Percentiles rank a stretch among this genome's conserved stretches.
phyloP scores from a whole-genome alignment of 2,888 invertebrate genomes.

The Cataglyphis altisquamis region DNA sequence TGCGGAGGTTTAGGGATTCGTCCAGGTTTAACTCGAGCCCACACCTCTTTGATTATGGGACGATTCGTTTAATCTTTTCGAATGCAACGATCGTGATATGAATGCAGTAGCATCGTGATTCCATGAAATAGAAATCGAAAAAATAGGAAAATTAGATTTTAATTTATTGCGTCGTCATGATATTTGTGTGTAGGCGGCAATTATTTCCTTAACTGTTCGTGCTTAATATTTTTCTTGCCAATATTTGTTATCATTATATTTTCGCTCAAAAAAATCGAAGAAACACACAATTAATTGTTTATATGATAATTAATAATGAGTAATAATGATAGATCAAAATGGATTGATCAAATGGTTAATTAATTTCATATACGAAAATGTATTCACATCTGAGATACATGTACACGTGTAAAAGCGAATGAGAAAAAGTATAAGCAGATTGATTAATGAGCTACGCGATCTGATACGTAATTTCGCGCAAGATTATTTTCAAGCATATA shows the following conservation, averaged over 20 bases:
- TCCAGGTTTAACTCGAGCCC: constrained; percentile 60
- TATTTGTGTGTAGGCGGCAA: neutral
- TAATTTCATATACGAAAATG: constrained; percentile 4
- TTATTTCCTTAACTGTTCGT: neutral
- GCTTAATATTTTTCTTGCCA: neutral
- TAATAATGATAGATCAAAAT: neutral
- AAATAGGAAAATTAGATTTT: neutral
- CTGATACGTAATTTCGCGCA: constrained; percentile 41
- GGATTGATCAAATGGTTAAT: neutral
- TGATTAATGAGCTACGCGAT: constrained; percentile 38
- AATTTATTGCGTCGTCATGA: neutral
- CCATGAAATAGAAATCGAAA: neutral
- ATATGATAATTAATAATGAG: too few species aligned
- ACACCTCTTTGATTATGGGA: constrained; percentile 31
- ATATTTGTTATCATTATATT: neutral
- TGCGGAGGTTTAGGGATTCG: constrained; percentile 69
- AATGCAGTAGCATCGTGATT: neutral
- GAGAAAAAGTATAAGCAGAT: constrained; percentile 19
- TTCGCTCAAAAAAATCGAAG: neutral
- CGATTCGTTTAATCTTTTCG: constrained; percentile 45
- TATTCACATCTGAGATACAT: constrained; percentile 1
- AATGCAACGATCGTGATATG: neutral
- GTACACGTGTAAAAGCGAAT: constrained; percentile 10
- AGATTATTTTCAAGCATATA: constrained; percentile 49
- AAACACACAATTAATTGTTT: neutral